Evolutionary conservation across 2,888 invertebrate species (phyloP).

Genomic region (Chymomyza fuscimana): DNA sequence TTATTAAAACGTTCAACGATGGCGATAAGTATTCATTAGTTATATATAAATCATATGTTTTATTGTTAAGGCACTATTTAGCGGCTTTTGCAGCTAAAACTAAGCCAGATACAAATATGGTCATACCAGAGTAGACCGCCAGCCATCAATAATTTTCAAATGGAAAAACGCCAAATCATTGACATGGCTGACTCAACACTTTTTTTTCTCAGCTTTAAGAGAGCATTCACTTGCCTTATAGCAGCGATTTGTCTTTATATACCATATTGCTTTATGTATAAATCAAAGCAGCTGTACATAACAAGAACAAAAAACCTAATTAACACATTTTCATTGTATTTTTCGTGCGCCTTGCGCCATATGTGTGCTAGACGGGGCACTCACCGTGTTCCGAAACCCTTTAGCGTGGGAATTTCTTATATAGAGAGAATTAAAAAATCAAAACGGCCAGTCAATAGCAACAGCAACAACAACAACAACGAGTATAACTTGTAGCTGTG

Average conservation of each 20-base stretch:
- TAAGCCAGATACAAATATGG: slow-evolving; percentile 32
- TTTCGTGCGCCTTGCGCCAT: slow-evolving; percentile 45
- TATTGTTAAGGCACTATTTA: slow-evolving; percentile 32
- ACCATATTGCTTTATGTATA: background rate
- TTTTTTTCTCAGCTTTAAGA: background rate
- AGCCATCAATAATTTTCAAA: slow-evolving; percentile 3
- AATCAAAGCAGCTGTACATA: slow-evolving; percentile 13
- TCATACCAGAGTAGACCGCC: slow-evolving; percentile 3
- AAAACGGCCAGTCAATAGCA: slow-evolving; percentile 24
- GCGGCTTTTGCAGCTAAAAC: slow-evolving; percentile 17
- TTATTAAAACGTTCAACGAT: slow-evolving; percentile 47
- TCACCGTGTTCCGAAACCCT: slow-evolving; percentile 22
- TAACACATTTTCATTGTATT: slow-evolving; percentile 62
- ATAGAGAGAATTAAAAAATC: slow-evolving; percentile 27
- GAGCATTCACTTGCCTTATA: background rate
- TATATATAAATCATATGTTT: slow-evolving; percentile 67
- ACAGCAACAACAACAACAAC: slow-evolving; percentile 12
- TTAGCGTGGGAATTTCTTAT: slow-evolving; percentile 62
- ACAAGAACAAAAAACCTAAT: slow-evolving; percentile 45
- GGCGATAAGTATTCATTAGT: slow-evolving; percentile 50
- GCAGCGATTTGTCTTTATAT: background rate
- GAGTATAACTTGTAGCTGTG: slow-evolving; percentile 41
- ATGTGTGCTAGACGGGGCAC: slow-evolving; percentile 57
- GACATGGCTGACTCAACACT: slow-evolving; percentile 47
- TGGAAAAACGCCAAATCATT: slow-evolving; percentile 42